Conservation (phyloP, 1,140 invertebrate genomes). For the Zophobas atratus region DNA sequence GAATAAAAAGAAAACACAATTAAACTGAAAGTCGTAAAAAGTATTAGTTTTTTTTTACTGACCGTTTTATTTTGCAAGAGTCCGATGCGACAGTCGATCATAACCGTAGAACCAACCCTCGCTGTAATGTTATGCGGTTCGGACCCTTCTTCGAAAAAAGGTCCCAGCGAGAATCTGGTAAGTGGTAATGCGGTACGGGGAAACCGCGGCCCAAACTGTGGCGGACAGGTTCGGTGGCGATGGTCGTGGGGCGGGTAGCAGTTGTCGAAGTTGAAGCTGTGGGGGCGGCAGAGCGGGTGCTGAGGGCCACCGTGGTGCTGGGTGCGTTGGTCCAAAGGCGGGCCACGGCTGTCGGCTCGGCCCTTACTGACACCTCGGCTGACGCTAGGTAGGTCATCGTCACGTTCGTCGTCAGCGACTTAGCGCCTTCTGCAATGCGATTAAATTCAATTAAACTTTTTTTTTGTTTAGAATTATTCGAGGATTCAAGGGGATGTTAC, state of each 20-base stretch:
- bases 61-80: slow-evolving; percentile 90
- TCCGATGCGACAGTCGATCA: slow-evolving; percentile 87
- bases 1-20: slow-evolving; percentile 16
- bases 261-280: slow-evolving; percentile 45
- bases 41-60: slow-evolving; percentile 66
- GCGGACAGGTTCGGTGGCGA: slow-evolving; percentile 49
- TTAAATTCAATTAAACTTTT: slow-evolving; percentile 20
- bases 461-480: background rate
- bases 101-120: slow-evolving; percentile 84
- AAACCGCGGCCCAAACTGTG: slow-evolving; percentile 55
- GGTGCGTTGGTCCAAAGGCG: slow-evolving; percentile 8
- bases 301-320: slow-evolving; percentile 4
- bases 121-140: slow-evolving; percentile 80
- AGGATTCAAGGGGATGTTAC: background rate
- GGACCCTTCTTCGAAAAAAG: slow-evolving; percentile 82
- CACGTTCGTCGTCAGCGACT: slow-evolving; percentile 1
- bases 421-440: slow-evolving; percentile 12
- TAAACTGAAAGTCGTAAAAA: slow-evolving; percentile 15
- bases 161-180: slow-evolving; percentile 76
- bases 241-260: slow-evolving; percentile 5
- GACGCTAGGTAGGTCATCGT: background rate
- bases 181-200: slow-evolving; percentile 68
- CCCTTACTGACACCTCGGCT: slow-evolving; percentile 1
- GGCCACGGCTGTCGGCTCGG: background rate
- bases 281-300: background rate